These are phyloP conservation scores for Trichogramma dendrolimi DNA, from an alignment of 2,888 invertebrate genomes.

Conservation along the genomic window DNA sequence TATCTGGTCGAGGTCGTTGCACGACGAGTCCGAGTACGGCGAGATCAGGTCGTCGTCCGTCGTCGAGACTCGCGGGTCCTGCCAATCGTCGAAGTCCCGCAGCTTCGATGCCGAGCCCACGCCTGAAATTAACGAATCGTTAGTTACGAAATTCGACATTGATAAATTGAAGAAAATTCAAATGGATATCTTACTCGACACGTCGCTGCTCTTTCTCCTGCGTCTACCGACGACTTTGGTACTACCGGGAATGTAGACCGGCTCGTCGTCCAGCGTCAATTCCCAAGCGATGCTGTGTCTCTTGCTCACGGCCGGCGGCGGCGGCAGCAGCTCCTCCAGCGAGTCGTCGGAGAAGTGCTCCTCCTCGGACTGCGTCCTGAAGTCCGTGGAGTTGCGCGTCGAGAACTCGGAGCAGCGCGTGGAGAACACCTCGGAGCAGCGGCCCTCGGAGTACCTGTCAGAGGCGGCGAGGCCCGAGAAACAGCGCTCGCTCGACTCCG, in stretches of 20 bases:
- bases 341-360: constrained; percentile 80
- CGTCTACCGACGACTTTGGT: constrained; percentile 60
- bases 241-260: constrained; percentile 67
- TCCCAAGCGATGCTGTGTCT: constrained; percentile 84
- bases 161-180: neutral
- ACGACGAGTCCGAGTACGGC: constrained; percentile 64
- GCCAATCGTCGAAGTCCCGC: constrained; percentile 70
- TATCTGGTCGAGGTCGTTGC: constrained; percentile 48
- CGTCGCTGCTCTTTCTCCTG: constrained; percentile 52
- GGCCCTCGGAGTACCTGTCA: constrained; percentile 45
- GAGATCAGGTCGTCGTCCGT: constrained; percentile 67
- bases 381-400: constrained; percentile 49
- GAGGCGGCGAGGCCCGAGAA: constrained; percentile 41
- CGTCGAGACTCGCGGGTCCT: constrained; percentile 66
- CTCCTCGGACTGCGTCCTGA: constrained; percentile 52
- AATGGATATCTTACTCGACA: constrained; percentile 48
- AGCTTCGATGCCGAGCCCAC: constrained; percentile 71
- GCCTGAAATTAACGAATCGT: constrained; percentile 52
- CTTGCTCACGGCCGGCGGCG: constrained; percentile 60
- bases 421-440: constrained; percentile 47
- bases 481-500: constrained; percentile 40
- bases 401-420: constrained; percentile 46
- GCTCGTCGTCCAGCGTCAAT: constrained; percentile 72
- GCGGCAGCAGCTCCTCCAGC: constrained; percentile 70
- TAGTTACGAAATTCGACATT: neutral